Evolutionary conservation across 2,113 vertebrate species (phyloP).

Genomic region (Piprites chloris): DNA sequence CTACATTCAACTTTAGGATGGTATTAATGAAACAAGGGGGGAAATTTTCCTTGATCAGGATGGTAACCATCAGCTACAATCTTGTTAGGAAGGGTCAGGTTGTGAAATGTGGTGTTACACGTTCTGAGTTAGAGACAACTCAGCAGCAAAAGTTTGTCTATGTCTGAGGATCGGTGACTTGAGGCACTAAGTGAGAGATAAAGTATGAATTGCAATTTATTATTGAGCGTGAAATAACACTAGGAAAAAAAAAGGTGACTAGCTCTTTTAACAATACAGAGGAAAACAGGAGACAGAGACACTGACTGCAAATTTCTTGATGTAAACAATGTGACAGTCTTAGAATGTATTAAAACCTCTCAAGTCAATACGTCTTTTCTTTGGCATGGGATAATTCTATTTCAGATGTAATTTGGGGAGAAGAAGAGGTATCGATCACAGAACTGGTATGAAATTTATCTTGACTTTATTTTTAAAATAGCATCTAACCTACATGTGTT

Average conservation of each 20-base stretch:
- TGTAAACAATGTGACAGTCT: neutral
- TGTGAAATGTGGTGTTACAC: neutral
- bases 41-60: neutral
- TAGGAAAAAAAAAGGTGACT: neutral
- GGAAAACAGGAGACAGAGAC: neutral
- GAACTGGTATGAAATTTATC: neutral
- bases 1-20: neutral
- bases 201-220: neutral
- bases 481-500: neutral
- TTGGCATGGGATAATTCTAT: neutral
- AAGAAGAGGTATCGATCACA: neutral
- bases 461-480: neutral
- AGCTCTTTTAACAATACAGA: neutral
- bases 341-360: neutral
- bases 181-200: neutral
- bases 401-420: neutral
- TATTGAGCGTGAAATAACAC: neutral
- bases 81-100: neutral
- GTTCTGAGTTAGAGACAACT: neutral
- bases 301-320: neutral
- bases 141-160: neutral
- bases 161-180: neutral
- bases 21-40: neutral
- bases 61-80: neutral
- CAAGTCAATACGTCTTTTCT: neutral